phyloP scores from a whole-genome alignment of 2,113 vertebrate genomes.

The Larimichthys crocea region DNA sequence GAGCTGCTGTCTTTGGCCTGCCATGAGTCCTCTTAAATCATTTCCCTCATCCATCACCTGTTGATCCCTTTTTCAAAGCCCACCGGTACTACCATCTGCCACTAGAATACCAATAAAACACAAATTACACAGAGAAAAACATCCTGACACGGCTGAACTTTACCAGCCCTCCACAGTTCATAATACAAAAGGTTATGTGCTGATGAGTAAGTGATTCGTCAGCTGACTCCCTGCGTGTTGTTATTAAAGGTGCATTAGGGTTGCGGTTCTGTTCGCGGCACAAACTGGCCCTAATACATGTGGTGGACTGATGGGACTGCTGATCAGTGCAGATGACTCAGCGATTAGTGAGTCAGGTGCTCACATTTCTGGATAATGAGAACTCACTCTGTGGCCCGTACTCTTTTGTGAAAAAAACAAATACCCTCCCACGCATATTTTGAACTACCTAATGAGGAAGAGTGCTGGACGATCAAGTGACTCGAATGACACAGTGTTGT shows the following conservation, averaged over 20 bases:
- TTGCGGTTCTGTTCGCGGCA: background rate
- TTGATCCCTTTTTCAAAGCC: slow-evolving; percentile 15
- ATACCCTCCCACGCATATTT: background rate
- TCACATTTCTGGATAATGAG: slow-evolving; percentile 36
- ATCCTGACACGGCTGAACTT: slow-evolving; percentile 5
- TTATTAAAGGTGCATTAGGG: slow-evolving; percentile 13
- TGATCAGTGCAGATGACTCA: slow-evolving; percentile 37
- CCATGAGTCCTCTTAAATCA: slow-evolving; percentile 28
- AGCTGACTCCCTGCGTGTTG: background rate
- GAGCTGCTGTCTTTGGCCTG: slow-evolving; percentile 7
- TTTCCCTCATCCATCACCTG: slow-evolving; percentile 37
- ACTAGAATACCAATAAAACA: slow-evolving; percentile 37
- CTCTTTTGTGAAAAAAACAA: background rate
- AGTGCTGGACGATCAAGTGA: background rate
- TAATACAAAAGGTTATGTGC: slow-evolving; percentile 7
- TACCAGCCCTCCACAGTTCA: background rate
- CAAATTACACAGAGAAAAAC: slow-evolving; percentile 16
- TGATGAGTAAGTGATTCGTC: slow-evolving; percentile 11
- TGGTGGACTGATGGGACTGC: background rate
- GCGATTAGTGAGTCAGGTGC: slow-evolving; percentile 8
- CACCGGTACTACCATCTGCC: background rate
- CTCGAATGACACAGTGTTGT: background rate
- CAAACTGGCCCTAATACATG: background rate
- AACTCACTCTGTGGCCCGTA: background rate
- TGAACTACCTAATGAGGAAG: background rate